These are phyloP conservation scores for Meriones unguiculatus DNA, from an alignment of 2,113 vertebrate species.

Conservation along the genomic window DNA sequence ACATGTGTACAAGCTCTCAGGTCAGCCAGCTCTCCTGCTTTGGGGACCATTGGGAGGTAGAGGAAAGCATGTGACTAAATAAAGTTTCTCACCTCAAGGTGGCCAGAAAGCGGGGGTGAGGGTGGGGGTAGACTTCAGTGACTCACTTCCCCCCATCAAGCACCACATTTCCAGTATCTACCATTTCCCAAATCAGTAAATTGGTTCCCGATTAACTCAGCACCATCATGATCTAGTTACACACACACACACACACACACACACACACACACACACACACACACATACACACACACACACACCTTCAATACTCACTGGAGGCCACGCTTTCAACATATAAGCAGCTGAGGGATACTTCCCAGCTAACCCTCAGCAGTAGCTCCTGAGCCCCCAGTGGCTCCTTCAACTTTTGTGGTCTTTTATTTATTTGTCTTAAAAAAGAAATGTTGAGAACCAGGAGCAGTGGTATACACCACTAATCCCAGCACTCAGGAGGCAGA, in stretches of 20 bases:
- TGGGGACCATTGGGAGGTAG: neutral
- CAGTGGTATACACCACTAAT: neutral
- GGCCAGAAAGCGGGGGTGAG: no score
- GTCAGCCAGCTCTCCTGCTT: neutral
- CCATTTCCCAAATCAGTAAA: neutral
- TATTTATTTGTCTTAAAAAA: neutral
- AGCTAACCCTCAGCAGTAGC: neutral
- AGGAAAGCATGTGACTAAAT: neutral
- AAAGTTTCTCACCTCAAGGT: neutral
- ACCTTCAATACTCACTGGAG: neutral
- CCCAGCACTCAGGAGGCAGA: neutral
- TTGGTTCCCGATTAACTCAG: neutral
- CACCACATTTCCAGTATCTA: no score
- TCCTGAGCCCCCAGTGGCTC: rapidly evolving
- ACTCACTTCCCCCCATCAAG: neutral
- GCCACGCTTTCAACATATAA: neutral
- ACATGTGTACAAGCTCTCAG: neutral
- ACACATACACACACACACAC: no score
- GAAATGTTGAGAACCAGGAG: neutral
- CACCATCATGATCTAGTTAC: neutral
- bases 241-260: neutral
- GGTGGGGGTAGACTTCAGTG: neutral
- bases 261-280: no score
- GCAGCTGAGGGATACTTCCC: neutral
- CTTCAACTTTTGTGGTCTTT: neutral